phyloP scores from a whole-genome alignment of 2,113 vertebrate species.

The Lonchura striata region DNA sequence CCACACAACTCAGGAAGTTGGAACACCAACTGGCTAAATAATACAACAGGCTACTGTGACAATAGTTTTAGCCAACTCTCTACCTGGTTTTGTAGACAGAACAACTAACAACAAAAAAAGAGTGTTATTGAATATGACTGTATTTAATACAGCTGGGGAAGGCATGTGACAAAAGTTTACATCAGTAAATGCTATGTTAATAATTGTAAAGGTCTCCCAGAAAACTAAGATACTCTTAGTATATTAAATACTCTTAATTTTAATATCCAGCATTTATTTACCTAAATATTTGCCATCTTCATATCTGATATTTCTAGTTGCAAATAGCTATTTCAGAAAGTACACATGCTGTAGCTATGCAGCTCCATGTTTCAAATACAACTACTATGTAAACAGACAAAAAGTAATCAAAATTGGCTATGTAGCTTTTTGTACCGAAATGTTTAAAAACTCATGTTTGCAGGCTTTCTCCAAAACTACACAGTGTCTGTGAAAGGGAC shows the following conservation, averaged over 20 bases:
- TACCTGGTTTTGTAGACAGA: not conserved
- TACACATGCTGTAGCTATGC: not conserved
- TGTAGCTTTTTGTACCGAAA: not conserved
- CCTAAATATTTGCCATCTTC: not conserved
- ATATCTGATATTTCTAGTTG: not conserved
- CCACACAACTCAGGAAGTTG: not conserved
- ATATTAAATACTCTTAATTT: not conserved
- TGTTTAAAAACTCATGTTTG: not conserved
- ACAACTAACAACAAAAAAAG: not conserved
- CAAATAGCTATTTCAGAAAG: not conserved
- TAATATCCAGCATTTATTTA: not conserved
- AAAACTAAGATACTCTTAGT: not conserved
- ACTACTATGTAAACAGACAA: not conserved
- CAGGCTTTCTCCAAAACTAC: not conserved
- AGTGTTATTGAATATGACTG: not conserved
- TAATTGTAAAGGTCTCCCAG: not conserved
- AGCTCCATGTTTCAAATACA: not conserved
- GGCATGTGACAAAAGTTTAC: rapidly evolving
- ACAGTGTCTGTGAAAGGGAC: not conserved
- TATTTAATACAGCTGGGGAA: not conserved
- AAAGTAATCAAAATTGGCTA: not conserved
- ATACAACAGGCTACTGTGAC: not conserved
- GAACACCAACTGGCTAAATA: not conserved
- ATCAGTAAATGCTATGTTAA: not conserved
- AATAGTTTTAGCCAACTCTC: not conserved